A percentile compares a stretch with the other conserved stretches of the same genome.
These are phyloP conservation scores for Chrysaora quinquecirrha DNA, from an alignment of 30 jellyfish, hydroid and myxozoan genomes.

Conservation along the genomic window DNA sequence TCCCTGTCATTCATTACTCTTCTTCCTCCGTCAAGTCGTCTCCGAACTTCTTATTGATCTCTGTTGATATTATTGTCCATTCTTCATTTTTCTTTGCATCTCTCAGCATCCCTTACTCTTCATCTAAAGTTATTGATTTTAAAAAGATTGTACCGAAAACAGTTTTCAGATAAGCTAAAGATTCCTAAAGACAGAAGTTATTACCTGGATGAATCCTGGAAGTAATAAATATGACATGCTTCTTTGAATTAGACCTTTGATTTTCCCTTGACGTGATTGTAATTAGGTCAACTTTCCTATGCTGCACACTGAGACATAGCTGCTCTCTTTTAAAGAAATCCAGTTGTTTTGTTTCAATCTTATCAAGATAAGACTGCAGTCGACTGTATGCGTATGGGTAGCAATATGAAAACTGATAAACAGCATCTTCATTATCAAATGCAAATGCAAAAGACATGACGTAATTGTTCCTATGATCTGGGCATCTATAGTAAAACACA, in stretches of 20 bases:
- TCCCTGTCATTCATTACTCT: no score
- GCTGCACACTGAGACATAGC: slow-evolving; percentile 85
- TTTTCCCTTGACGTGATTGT: slow-evolving; percentile 87
- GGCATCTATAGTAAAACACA: slow-evolving; percentile 89
- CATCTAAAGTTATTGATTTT: no score
- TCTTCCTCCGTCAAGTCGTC: no score
- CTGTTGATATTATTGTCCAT: no score
- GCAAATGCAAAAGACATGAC: slow-evolving; percentile 98
- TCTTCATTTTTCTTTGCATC: no score
- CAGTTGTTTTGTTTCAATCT: slow-evolving; percentile 59
- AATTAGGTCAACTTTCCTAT: slow-evolving; percentile 81
- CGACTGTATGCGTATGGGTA: slow-evolving; percentile 88
- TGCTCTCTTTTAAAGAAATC: slow-evolving; percentile 77
- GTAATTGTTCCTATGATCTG: slow-evolving; percentile 87
- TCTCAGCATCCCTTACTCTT: no score
- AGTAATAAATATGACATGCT: slow-evolving; percentile 83
- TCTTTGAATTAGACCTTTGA: slow-evolving; percentile 49
- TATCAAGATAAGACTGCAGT: slow-evolving; percentile 67
- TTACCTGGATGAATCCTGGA: slow-evolving; percentile 97
- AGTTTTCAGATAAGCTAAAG: no score
- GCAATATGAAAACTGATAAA: slow-evolving; percentile 87
- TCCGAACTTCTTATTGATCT: no score
- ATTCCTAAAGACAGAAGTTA: no score
- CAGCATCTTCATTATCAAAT: slow-evolving; percentile 85
- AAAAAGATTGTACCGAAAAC: no score